Evolutionary conservation across 2,888 invertebrate species (phyloP).

Genomic region (Drosophila suboccidentalis): DNA sequence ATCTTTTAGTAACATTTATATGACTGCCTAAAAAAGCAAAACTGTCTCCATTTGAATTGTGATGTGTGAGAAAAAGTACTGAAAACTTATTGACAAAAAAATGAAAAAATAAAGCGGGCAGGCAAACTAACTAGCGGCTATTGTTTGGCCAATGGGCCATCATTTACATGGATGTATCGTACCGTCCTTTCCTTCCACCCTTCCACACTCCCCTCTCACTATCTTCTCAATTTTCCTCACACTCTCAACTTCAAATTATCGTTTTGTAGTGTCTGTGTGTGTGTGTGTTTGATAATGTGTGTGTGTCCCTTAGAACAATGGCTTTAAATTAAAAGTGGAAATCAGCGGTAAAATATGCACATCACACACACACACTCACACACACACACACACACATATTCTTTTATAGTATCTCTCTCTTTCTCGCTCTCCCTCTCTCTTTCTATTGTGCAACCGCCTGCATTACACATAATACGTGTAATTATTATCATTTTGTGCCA

Average conservation of each 20-base stretch:
- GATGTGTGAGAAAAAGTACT: neutral
- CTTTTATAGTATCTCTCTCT: slow-evolving; percentile 2
- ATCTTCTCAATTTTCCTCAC: neutral
- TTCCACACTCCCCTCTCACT: neutral
- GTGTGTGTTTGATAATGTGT: slow-evolving; percentile 9
- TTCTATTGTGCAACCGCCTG: slow-evolving; percentile 44
- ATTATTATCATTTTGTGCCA: slow-evolving; percentile 79
- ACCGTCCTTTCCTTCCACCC: neutral
- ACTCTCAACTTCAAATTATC: slow-evolving; percentile 41
- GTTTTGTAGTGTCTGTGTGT: slow-evolving; percentile 25
- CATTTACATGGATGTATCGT: slow-evolving; percentile 56
- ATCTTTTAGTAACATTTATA: too few relatives aligned
- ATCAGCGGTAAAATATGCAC: slow-evolving; percentile 66
- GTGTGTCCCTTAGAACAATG: slow-evolving; percentile 74
- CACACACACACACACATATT: too few relatives aligned
- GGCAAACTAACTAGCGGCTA: slow-evolving; percentile 76
- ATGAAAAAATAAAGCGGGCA: slow-evolving; percentile 23
- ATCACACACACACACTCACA: slow-evolving; percentile 5
- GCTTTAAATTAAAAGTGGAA: slow-evolving; percentile 76
- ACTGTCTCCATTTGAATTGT: neutral
- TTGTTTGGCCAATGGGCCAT: slow-evolving; percentile 63
- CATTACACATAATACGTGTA: slow-evolving; percentile 77
- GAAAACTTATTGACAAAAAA: slow-evolving; percentile 25
- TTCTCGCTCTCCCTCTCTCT: neutral
- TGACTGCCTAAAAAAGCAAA: too few relatives aligned